A percentile compares a stretch with the other conserved stretches of the same genome.
Conservation (phyloP, 2,113 vertebrate genomes). For the Pseudolaguvia tuberculata region DNA sequence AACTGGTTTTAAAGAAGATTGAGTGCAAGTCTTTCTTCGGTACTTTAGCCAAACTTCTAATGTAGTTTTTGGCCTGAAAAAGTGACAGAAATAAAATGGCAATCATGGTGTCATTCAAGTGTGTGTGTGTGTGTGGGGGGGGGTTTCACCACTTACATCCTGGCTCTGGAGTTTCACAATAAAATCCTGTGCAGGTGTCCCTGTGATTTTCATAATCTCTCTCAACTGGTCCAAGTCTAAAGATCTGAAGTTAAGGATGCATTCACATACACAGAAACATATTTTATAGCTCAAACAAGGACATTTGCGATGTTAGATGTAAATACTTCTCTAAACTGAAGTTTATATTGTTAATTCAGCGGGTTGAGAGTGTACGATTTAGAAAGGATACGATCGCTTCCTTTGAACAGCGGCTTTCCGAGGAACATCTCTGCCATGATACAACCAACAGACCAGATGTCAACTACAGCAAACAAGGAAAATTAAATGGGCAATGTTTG, state of each 20-base stretch:
- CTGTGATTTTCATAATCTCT: constrained; percentile 96
- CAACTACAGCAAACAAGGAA: too few relatives aligned
- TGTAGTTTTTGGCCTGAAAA: constrained; percentile 85
- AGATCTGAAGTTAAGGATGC: constrained; percentile 57
- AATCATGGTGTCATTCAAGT: not conserved
- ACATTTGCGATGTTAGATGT: not conserved
- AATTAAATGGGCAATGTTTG: too few relatives aligned
- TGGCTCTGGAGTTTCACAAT: constrained; percentile 84
- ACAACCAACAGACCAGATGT: constrained; percentile 98
- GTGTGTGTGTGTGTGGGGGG: not conserved
- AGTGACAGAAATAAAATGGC: not conserved
- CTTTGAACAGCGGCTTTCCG: constrained; percentile 89
- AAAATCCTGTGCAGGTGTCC: constrained; percentile 87
- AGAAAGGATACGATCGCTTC: constrained; percentile 97
- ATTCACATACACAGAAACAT: not conserved
- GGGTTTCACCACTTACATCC: constrained; percentile 75
- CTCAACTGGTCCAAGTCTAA: constrained; percentile 91
- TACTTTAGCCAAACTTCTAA: constrained; percentile 82
- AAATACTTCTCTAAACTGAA: too few relatives aligned
- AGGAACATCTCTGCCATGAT: constrained; percentile 99
- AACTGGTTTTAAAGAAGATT: constrained; percentile 74
- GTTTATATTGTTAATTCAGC: too few relatives aligned
- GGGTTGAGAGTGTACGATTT: too few relatives aligned
- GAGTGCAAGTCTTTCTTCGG: constrained; percentile 90
- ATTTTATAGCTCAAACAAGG: not conserved